Percentiles rank a stretch among this genome's conserved stretches.
phyloP scores from a whole-genome alignment of 2,888 invertebrate species.

The Nephrocerus scutellatus region DNA sequence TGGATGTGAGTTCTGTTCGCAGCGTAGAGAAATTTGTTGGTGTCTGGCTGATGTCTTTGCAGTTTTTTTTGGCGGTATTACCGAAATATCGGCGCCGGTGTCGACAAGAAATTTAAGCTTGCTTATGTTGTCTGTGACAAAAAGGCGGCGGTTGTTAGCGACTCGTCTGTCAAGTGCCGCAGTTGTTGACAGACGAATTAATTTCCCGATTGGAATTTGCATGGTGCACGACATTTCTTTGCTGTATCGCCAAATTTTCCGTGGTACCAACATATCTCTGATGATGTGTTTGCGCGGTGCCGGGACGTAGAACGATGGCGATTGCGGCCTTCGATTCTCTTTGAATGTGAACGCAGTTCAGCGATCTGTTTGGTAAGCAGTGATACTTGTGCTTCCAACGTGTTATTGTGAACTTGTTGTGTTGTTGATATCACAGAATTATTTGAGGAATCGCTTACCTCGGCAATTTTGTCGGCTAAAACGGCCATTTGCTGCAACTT shows the following conservation, averaged over 20 bases:
- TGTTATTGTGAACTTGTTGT: neutral
- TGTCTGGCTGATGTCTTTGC: too few relatives aligned
- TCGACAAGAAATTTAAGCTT: slow-evolving; percentile 15
- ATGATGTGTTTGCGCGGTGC: too few relatives aligned
- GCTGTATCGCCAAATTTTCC: slow-evolving; percentile 16
- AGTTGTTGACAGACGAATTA: slow-evolving; percentile 6
- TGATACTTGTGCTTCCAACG: slow-evolving; percentile 1
- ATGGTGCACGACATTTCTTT: slow-evolving; percentile 13
- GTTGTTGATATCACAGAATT: slow-evolving; percentile 1
- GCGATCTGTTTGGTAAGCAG: neutral
- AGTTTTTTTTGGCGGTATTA: slow-evolving; percentile 9
- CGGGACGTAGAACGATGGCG: neutral
- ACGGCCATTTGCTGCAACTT: slow-evolving; percentile 15
- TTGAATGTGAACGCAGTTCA: neutral
- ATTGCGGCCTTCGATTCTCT: neutral
- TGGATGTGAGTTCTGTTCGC: too few relatives aligned
- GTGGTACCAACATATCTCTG: slow-evolving; percentile 17
- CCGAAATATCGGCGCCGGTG: slow-evolving; percentile 16
- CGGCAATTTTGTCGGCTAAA: slow-evolving; percentile 20
- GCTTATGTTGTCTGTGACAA: slow-evolving; percentile 1
- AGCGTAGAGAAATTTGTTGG: too few relatives aligned
- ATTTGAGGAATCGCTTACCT: slow-evolving; percentile 13
- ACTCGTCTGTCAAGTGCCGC: slow-evolving; percentile 11
- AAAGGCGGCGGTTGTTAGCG: slow-evolving; percentile 5
- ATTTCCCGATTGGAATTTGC: slow-evolving; percentile 11